Evolutionary conservation across 2,888 invertebrate genomes (phyloP).

Genomic region (Aleiodes alternator): DNA sequence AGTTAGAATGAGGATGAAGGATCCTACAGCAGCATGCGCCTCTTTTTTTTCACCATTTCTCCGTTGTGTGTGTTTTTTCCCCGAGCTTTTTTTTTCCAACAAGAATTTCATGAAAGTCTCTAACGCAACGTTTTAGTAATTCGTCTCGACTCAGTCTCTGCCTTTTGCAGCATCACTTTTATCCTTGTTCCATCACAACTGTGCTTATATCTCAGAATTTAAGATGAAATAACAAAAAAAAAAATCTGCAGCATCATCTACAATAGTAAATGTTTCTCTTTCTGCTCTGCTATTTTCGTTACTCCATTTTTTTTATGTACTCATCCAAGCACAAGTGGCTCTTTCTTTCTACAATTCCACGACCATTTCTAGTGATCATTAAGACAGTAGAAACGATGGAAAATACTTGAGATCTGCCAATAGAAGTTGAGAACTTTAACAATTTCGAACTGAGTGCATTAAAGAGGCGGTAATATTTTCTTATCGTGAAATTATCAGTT

Average conservation of each 20-base stretch:
- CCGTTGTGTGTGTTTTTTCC: too few species aligned
- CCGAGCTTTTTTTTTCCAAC: conserved; percentile 46
- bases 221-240: neutral
- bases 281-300: neutral
- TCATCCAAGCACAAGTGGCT: neutral
- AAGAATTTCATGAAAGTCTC: conserved; percentile 61
- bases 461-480: conserved; percentile 4
- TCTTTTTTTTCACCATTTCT: conserved; percentile 39
- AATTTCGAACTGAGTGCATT: conserved; percentile 8
- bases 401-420: conserved; percentile 30
- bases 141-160: conserved; percentile 30
- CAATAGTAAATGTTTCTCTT: neutral
- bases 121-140: conserved; percentile 55
- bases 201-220: conserved; percentile 44
- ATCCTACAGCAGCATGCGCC: conserved; percentile 32
- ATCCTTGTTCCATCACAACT: conserved; percentile 51
- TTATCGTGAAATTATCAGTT: conserved; percentile 13
- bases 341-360: conserved; percentile 40
- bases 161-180: conserved; percentile 27
- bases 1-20: conserved; percentile 9
- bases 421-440: conserved; percentile 22
- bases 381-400: conserved; percentile 14
- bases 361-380: conserved; percentile 23
- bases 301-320: too few species aligned
- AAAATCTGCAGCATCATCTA: neutral